These are phyloP conservation scores for Chrysomela aeneicollis DNA, from an alignment of 2,888 invertebrate genomes.

Conservation along the genomic window DNA sequence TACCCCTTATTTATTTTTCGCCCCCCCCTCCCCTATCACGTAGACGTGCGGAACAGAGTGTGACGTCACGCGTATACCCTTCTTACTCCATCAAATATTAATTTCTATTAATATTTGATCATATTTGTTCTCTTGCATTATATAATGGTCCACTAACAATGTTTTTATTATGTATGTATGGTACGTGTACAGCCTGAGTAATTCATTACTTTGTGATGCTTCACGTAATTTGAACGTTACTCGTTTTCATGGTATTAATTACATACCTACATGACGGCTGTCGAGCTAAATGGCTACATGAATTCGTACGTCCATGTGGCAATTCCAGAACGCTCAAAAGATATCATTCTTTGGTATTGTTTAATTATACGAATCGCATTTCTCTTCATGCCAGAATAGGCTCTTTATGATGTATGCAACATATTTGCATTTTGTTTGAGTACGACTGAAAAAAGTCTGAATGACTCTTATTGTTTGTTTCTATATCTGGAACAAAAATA, in stretches of 20 bases:
- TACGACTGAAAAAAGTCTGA: slow-evolving; percentile 2
- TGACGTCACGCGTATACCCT: slow-evolving; percentile 53
- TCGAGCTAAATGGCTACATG: not conserved
- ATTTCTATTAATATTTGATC: slow-evolving; percentile 55
- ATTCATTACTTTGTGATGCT: slow-evolving; percentile 43
- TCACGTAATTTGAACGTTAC: slow-evolving; percentile 50
- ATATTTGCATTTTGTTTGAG: not conserved
- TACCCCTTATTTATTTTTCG: slow-evolving; percentile 49
- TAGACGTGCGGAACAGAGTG: slow-evolving; percentile 29
- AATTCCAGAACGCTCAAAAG: slow-evolving; percentile 1
- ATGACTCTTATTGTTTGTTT: slow-evolving; percentile 7
- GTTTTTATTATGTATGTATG: slow-evolving; percentile 55
- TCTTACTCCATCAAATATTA: slow-evolving; percentile 52
- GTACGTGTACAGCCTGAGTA: slow-evolving; percentile 49
- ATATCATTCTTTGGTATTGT: slow-evolving; percentile 5
- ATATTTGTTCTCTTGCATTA: slow-evolving; percentile 56
- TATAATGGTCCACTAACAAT: slow-evolving; percentile 55
- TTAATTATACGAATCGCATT: slow-evolving; percentile 5
- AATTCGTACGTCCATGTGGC: slow-evolving; percentile 4
- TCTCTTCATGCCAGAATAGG: not conserved
- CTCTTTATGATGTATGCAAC: slow-evolving; percentile 2
- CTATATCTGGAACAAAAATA: not conserved
- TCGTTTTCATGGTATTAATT: slow-evolving; percentile 47
- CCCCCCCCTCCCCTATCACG: slow-evolving; percentile 42
- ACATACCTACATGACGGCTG: slow-evolving; percentile 26